Base-by-base conservation (phyloP, 2,797 vertebrate species). In the Nyctalus aviator region DNA sequence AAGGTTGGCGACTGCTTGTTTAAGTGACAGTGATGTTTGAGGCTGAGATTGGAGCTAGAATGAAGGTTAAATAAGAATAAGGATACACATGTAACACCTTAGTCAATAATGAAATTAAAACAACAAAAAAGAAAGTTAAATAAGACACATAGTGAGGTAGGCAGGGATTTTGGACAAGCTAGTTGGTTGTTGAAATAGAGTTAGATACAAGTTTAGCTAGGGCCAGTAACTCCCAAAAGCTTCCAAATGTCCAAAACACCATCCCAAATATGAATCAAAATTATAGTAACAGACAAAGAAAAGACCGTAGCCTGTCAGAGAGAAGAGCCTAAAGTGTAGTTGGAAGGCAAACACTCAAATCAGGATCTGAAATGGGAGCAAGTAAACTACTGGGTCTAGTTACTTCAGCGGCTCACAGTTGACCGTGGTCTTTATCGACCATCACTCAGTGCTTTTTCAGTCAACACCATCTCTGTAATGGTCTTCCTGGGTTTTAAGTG, bases 221-320 rank as follows among this genome's bases (percentile, higher is more conserved):
- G 48, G 17, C 27, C 15, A 62, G 23, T 68, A 84, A 94, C 53
- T 88, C 59, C 90, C 23, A 84, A 87, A 91, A 75, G 8, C 79
- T 89, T 87, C 71, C 27, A 72, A 84, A 89, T 82, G 25, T 57
- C 83, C 79, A 25, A 87, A 35, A 12, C 73, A 55, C 12, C 20
- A 12, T 90, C 48, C 10, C 20, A 84, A n/a, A 64, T 48, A 62
- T 71, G 50, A 79, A 84, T 92, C 41, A 93, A 89, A 88, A 50
- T 68, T 62, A 32, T 41, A 82, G 15, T 23, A 55, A 66, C 8
- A 81, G 44, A 15, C 17, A 57, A 72, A 88, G 6, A 76, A 81
- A 87, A 76, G 41, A 53, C 4, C 35, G 37, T 25, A 83, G 6
- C 8, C 41, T 95, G 30, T 27, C 12, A 53, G 44, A 87, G 59